Conservation (phyloP, 2,113 vertebrate genomes). For the Burhinus oedicnemus region DNA sequence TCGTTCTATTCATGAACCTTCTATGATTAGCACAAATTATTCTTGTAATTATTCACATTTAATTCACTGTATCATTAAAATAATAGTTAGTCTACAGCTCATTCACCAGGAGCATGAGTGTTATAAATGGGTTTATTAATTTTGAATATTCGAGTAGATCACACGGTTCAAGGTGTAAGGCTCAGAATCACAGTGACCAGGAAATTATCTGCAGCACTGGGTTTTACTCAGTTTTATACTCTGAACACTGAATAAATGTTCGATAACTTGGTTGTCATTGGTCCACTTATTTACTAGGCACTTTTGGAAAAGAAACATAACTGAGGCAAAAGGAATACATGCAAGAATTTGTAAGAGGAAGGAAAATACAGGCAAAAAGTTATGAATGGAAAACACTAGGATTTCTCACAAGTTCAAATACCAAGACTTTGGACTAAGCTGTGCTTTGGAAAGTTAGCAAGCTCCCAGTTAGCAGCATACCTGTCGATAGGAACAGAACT, state of each 20-base stretch:
- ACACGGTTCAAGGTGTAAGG: not conserved
- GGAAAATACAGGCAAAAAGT: not conserved
- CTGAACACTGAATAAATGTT: not conserved
- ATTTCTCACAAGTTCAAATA: not conserved
- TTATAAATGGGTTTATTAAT: slow-evolving; percentile 41
- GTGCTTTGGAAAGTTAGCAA: not conserved
- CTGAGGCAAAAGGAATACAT: not conserved
- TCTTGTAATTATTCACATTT: slow-evolving; percentile 48
- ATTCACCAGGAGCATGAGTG: not conserved
- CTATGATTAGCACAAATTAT: slow-evolving; percentile 24
- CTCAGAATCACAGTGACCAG: not conserved
- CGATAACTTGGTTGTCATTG: not conserved
- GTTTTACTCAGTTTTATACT: not conserved
- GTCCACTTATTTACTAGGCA: not conserved
- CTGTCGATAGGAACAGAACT: not conserved
- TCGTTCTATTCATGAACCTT: not conserved
- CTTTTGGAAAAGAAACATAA: not conserved
- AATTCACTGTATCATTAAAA: slow-evolving; percentile 37
- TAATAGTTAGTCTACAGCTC: slow-evolving; percentile 40
- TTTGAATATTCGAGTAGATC: slow-evolving; percentile 23
- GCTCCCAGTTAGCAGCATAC: not conserved
- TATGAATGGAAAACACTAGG: not conserved
- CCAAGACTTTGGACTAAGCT: not conserved
- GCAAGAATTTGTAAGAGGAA: not conserved
- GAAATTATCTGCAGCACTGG: not conserved